A percentile compares a stretch with the other conserved stretches of the same genome.
These are phyloP conservation scores for Dendrolimus houi DNA, from an alignment of 2,888 invertebrate genomes.

Conservation along the genomic window DNA sequence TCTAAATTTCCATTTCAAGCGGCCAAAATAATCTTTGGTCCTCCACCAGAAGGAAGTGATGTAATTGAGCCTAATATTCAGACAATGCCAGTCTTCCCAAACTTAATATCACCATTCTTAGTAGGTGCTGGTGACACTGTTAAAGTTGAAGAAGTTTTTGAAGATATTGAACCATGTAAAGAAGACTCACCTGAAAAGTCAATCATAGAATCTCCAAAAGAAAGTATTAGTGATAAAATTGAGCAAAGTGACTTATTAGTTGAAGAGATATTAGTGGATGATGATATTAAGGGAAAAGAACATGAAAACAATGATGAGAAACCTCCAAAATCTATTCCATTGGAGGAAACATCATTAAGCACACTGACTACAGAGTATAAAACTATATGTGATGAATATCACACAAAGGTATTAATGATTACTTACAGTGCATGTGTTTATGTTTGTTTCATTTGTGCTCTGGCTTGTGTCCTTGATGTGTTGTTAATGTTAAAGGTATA, in stretches of 20 bases:
- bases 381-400: conserved; percentile 82
- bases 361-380: conserved; percentile 83
- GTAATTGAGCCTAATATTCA: conserved; percentile 40
- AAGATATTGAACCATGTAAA: conserved; percentile 20
- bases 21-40: conserved; percentile 62
- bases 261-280: conserved; percentile 56
- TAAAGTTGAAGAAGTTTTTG: conserved; percentile 44
- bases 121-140: conserved; percentile 42
- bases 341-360: conserved; percentile 65
- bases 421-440: conserved; percentile 27
- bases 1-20: conserved; percentile 49
- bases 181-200: conserved; percentile 21
- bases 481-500: conserved; percentile 34
- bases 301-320: conserved; percentile 31
- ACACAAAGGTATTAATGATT: conserved; percentile 75
- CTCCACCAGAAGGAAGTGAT: conserved; percentile 54
- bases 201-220: conserved; percentile 24
- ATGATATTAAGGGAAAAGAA: conserved; percentile 37
- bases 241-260: conserved; percentile 54
- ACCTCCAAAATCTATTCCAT: conserved; percentile 51
- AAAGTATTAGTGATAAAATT: conserved; percentile 45
- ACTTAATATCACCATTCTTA: conserved; percentile 55
- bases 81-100: conserved; percentile 48
- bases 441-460: conserved; percentile 19
- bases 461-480: conserved; percentile 20